A percentile compares a stretch with the other conserved stretches of the same genome.
Evolutionary conservation across 1,140 invertebrate species (phyloP).

Genomic region (Leguminivora glycinivorella): DNA sequence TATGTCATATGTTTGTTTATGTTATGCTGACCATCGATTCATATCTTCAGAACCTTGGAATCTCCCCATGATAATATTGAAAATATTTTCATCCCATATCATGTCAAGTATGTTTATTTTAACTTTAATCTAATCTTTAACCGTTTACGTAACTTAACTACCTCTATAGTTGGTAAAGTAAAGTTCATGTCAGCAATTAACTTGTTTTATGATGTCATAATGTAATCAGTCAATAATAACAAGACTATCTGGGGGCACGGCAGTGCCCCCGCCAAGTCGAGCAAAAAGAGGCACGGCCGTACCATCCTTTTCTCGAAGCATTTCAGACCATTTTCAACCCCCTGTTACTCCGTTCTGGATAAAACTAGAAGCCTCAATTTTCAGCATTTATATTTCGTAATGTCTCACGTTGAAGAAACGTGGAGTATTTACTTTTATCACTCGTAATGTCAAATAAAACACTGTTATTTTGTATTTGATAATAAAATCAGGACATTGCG

Average conservation of each 20-base stretch:
- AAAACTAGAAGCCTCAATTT: no score
- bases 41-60: neutral
- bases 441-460: neutral
- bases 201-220: conserved; percentile 7
- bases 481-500: neutral
- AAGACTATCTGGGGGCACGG: no score
- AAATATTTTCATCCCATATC: neutral
- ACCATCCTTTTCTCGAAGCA: no score
- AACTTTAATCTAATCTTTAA: conserved; percentile 12
- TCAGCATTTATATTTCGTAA: conserved; percentile 11
- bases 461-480: neutral
- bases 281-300: no score
- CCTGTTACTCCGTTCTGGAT: no score
- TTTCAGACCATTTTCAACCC: no score
- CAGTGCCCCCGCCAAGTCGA: no score
- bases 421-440: neutral
- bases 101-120: neutral
- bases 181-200: conserved; percentile 18
- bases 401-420: conserved; percentile 1
- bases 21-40: neutral
- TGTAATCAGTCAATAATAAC: neutral
- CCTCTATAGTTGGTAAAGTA: neutral
- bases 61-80: neutral
- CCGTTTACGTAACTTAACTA: conserved; percentile 12
- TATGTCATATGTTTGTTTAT: neutral